Evolutionary conservation across 1,140 invertebrate species (phyloP).

Genomic region (Pseudoatta argentina): DNA sequence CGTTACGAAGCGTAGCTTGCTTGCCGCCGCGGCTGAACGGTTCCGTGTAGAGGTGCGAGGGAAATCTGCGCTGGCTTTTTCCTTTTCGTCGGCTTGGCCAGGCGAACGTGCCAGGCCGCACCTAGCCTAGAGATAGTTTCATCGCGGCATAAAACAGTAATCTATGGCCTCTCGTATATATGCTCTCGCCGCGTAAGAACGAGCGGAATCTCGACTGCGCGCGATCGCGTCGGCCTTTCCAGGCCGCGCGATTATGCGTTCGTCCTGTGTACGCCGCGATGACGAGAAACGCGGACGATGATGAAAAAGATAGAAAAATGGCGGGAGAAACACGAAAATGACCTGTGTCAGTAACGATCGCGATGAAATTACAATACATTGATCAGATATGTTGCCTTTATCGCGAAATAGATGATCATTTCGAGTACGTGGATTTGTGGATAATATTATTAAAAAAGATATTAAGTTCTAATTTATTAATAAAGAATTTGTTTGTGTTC

Average conservation of each 20-base stretch:
- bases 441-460: background rate
- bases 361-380: constrained; percentile 5
- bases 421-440: background rate
- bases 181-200: constrained; percentile 66
- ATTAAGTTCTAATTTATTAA: background rate
- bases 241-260: constrained; percentile 49
- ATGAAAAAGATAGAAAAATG: background rate
- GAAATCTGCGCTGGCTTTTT: constrained; percentile 67
- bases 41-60: constrained; percentile 61
- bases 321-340: constrained; percentile 26
- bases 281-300: constrained; percentile 12
- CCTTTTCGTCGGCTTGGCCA: constrained; percentile 52
- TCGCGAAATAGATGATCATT: background rate
- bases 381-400: background rate
- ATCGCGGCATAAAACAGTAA: constrained; percentile 67
- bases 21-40: constrained; percentile 39
- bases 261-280: constrained; percentile 16
- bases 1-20: constrained; percentile 32
- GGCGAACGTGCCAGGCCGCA: constrained; percentile 60
- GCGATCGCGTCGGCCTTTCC: constrained; percentile 42
- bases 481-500: background rate
- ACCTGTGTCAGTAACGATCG: background rate
- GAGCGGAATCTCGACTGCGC: constrained; percentile 60
- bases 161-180: constrained; percentile 69
- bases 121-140: constrained; percentile 70